phyloP scores from a whole-genome alignment of 2,888 invertebrate species.

The Rugalucina vietnamica region DNA sequence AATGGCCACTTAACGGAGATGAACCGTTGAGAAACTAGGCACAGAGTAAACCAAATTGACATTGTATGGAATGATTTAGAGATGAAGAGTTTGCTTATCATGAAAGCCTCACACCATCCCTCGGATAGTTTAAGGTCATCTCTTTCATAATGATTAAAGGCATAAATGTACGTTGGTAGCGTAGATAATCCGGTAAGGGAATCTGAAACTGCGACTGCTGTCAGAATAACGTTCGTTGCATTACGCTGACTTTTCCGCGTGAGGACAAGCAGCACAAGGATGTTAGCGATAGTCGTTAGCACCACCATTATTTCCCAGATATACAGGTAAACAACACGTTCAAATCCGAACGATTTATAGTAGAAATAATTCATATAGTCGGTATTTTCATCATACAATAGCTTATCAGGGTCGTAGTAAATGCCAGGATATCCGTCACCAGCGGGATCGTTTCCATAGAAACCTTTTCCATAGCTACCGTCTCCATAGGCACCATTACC shows the following conservation, averaged over 20 bases:
- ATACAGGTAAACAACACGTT: slow-evolving; percentile 23
- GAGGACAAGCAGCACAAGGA: slow-evolving; percentile 51
- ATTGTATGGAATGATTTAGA: slow-evolving; percentile 54
- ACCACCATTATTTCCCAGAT: slow-evolving; percentile 39
- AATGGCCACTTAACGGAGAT: slow-evolving; percentile 54
- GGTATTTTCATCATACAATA: no score
- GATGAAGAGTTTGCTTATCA: slow-evolving; percentile 35
- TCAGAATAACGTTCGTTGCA: slow-evolving; percentile 55
- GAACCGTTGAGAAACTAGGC: slow-evolving; percentile 56
- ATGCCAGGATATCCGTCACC: no score
- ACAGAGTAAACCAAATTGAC: slow-evolving; percentile 63
- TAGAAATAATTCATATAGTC: neutral
- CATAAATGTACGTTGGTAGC: slow-evolving; percentile 48
- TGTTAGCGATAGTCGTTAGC: slow-evolving; percentile 46
- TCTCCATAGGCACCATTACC: no score
- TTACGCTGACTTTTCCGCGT: slow-evolving; percentile 46
- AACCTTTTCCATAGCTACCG: no score
- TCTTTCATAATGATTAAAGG: slow-evolving; percentile 5
- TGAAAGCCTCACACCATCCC: slow-evolving; percentile 44
- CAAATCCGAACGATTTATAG: slow-evolving; percentile 25
- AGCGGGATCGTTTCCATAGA: no score
- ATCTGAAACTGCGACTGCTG: slow-evolving; percentile 57
- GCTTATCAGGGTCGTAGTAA: no score
- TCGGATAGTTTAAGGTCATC: slow-evolving; percentile 7
- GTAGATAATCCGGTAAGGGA: slow-evolving; percentile 53